Base-by-base conservation (phyloP, 2,888 invertebrate genomes). In the Sphinx pinastri region DNA sequence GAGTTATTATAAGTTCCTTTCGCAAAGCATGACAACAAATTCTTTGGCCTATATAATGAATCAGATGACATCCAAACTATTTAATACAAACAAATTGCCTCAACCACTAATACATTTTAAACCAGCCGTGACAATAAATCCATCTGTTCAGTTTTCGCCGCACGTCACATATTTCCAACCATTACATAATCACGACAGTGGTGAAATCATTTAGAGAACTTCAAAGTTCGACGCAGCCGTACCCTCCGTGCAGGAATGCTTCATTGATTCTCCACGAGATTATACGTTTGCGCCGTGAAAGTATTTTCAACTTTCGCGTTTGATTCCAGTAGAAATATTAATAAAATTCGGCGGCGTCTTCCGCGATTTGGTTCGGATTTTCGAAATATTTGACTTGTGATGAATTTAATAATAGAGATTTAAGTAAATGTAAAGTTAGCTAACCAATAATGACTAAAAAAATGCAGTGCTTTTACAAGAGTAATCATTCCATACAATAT, bases 291-390 rank as follows among this genome's bases (percentile, higher is more conserved):
- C 73, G 75, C 76, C 90, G 90, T 91, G 91, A 81, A 93, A 92
- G 88, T 91, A 92, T 93, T 88, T 79, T 77, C 80, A 87, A 89
- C 83, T 89, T 81, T 74, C 80, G 82, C 79, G 84, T 88, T 88
- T 82, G 84, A 88, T 83, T 87, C 84, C 80, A 77, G 80, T 79
- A 77, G 82, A 84, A 89, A 90, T 90, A 90, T 88, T 88, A 87
- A 90, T 88, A 85, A 87, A 84, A 89, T 88, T 89, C 88, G 81
- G 84, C 78, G 60, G 38, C 49, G 11, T 13, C 25, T 47, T 47
- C 47, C 58, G 63, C 63, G 13, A 47, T 19, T 47, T 12, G 11
- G 19, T 55, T 55, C 19, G 11, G 55, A 12, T 19, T 55, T 55
- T 11, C 19, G 19, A 47, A 63, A 49, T 19, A 63, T 63, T 25